Base-by-base conservation (phyloP, 2,888 invertebrate species). In the Drosophila gaucha region DNA sequence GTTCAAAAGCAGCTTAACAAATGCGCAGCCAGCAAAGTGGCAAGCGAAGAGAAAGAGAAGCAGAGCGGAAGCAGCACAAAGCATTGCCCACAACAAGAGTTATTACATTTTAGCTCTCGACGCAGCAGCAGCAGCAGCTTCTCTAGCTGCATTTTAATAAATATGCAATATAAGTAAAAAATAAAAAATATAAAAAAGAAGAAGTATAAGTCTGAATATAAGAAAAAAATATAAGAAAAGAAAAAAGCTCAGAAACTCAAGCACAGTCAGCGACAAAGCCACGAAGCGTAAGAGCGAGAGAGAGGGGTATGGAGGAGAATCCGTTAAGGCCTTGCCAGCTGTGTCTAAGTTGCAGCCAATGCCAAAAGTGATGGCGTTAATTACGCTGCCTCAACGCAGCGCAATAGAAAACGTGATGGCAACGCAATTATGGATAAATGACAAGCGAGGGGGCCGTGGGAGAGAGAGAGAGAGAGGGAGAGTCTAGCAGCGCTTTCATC, bases 1-100 rank as follows among this genome's bases (percentile, higher is more conserved):
- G 84, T 69, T 86, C 87, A 69, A 88, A 86, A 84, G 80, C 88
- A 62, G 88, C 88, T 88, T 84, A 84, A 67, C 74, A 78, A 85
- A 55, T 52, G 67, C 67, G 41, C 39, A 72, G 54, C 50, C 47
- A 38, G 35, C 28, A 49, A 41, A 31, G 28, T 24, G 16, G 35
- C 33, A 10, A 12, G 14, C 14, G 12, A 14, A 8, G 3, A 16
- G 16, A 2, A 0, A 24, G 33, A 12, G 22, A 8, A 41, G 12
- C 58, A 52, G 55, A 69, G 66, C 77, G 49, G 67, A 62, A 57
- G 64, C 43, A 44, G 64, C 62, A 62, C 63, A 60, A 67, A 60
- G 60, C 66, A 55, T 41, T 51, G 65, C 52, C 76, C 68, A 39
- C 74, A 67, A 82, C 86, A 82, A 82, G 82, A 82, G 88, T 82